phyloP scores from a whole-genome alignment of 2,888 invertebrate genomes.

The Protodeltote pygarga region DNA sequence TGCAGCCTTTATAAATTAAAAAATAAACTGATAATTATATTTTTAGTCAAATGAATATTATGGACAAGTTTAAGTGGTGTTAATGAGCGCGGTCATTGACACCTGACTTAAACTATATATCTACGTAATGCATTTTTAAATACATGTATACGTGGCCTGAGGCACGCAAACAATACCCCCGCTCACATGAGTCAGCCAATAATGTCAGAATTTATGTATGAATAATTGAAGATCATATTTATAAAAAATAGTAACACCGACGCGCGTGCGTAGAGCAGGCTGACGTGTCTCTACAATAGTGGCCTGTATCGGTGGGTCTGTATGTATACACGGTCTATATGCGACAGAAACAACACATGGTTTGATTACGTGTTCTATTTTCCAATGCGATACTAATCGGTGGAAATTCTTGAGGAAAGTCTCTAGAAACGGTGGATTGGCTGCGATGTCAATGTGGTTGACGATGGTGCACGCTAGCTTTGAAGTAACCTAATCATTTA shows the following conservation, averaged over 20 bases:
- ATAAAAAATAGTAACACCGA: not conserved
- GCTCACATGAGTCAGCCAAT: conserved; percentile 6
- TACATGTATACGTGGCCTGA: conserved; percentile 12
- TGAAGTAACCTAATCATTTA: too few species aligned
- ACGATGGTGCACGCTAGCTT: too few species aligned
- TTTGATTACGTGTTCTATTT: not conserved
- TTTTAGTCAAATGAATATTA: too few species aligned
- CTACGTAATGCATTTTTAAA: too few species aligned
- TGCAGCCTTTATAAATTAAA: too few species aligned
- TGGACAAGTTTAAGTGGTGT: conserved; percentile 12
- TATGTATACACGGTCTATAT: not conserved
- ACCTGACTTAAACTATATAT: conserved; percentile 1
- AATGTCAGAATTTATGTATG: not conserved
- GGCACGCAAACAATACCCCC: conserved; percentile 2
- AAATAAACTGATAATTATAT: too few species aligned
- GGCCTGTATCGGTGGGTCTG: conserved; percentile 1
- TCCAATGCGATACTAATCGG: not conserved
- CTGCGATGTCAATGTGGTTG: too few species aligned
- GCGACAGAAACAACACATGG: conserved; percentile 5
- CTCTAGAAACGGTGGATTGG: too few species aligned
- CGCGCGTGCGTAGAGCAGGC: not conserved
- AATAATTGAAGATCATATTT: not conserved
- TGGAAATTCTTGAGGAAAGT: not conserved
- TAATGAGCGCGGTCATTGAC: conserved; percentile 46
- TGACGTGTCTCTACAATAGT: conserved; percentile 9